Evolutionary conservation across 2,113 vertebrate species (phyloP).

Genomic region (Thunnus thynnus): DNA sequence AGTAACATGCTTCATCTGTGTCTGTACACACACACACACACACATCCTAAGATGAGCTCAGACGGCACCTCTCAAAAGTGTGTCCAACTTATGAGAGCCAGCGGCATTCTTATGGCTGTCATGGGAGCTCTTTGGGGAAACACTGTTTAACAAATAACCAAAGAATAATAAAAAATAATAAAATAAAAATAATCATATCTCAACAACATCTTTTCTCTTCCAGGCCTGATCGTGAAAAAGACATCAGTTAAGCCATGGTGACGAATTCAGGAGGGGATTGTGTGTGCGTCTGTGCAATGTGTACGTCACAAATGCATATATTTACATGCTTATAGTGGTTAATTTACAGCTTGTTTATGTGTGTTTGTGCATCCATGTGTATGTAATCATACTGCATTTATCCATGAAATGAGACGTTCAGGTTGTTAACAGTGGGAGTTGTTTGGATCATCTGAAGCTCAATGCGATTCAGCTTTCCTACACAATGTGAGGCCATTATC

Average conservation of each 20-base stretch:
- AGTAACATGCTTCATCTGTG: conserved; percentile 57
- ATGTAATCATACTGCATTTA: neutral
- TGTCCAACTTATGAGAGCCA: conserved; percentile 43
- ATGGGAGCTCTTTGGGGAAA: conserved; percentile 33
- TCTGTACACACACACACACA: conserved; percentile 17
- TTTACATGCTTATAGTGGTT: conserved; percentile 7
- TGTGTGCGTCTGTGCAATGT: neutral
- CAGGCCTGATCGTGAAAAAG: neutral
- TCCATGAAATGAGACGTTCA: conserved; percentile 33
- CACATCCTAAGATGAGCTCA: conserved; percentile 40
- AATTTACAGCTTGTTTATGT: conserved; percentile 1
- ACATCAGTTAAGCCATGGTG: neutral
- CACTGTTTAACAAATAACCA: neutral
- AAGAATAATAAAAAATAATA: conserved; percentile 1
- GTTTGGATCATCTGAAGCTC: conserved; percentile 17
- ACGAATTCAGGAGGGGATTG: conserved; percentile 19
- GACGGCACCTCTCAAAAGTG: conserved; percentile 39
- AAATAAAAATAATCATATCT: neutral
- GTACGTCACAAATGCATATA: neutral
- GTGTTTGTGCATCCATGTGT: conserved; percentile 5
- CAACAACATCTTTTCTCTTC: neutral
- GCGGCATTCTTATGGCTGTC: conserved; percentile 12
- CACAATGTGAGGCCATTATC: conserved; percentile 8
- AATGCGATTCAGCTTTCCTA: conserved; percentile 19
- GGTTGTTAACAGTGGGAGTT: conserved; percentile 18